A percentile compares a stretch with the other conserved stretches of the same genome.
phyloP scores from a whole-genome alignment of 1,140 invertebrate species.

The Tetramorium alpestre region DNA sequence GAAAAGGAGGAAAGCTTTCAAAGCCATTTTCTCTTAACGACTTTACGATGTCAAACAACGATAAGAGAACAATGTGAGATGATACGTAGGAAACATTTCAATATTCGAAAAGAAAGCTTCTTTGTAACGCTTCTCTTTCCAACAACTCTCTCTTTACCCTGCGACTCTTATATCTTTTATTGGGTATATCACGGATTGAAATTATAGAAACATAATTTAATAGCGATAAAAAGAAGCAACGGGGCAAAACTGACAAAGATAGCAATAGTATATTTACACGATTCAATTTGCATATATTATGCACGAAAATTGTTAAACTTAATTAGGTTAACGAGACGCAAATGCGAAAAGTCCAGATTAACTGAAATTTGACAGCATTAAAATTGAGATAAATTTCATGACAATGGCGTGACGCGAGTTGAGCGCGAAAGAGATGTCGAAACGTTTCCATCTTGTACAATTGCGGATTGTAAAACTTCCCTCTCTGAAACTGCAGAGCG shows the following conservation, averaged over 20 bases:
- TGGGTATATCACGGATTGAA: not conserved
- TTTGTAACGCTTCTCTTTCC: not conserved
- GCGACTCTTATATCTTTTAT: not conserved
- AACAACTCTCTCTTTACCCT: not conserved
- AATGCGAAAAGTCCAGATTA: not conserved
- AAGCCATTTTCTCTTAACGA: conserved; percentile 43
- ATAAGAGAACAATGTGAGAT: conserved; percentile 40
- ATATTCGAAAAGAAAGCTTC: conserved; percentile 19
- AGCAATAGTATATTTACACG: not conserved
- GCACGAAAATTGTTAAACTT: not conserved
- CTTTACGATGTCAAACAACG: conserved; percentile 40
- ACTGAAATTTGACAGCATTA: not conserved
- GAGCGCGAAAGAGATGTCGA: not conserved
- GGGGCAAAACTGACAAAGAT: not conserved
- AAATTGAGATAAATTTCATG: not conserved
- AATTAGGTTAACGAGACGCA: not conserved
- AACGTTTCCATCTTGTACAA: not conserved
- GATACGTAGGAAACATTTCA: conserved; percentile 28
- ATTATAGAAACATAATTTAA: not conserved
- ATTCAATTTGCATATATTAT: not conserved
- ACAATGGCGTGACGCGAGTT: not conserved
- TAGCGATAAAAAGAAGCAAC: not conserved
- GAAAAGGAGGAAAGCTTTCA: not conserved
- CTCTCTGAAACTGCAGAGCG: not conserved
- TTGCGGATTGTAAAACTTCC: not conserved